Evolutionary conservation across 2,888 invertebrate species (phyloP).

Genomic region (Acholoe squamosa): DNA sequence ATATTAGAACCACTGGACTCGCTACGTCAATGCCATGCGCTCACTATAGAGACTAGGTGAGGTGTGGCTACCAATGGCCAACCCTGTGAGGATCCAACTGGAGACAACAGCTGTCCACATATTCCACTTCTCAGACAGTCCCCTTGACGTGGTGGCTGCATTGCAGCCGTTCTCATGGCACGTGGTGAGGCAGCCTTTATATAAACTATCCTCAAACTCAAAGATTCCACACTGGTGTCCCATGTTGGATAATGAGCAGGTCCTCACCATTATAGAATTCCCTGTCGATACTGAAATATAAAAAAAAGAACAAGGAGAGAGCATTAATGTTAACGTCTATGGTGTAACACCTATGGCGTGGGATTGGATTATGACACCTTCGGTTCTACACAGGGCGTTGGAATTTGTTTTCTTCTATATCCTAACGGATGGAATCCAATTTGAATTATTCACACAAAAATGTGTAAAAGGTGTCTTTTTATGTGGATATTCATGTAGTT

Average conservation of each 20-base stretch:
- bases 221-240: conserved; percentile 85
- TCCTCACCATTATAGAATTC: conserved; percentile 84
- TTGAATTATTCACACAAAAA: too few species aligned
- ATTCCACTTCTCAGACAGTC: background rate
- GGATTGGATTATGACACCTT: too few species aligned
- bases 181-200: conserved; percentile 85
- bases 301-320: conserved; percentile 4
- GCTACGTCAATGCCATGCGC: background rate
- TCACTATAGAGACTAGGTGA: background rate
- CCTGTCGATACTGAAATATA: conserved; percentile 79
- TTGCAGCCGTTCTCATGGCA: conserved; percentile 85
- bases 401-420: too few species aligned
- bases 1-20: background rate
- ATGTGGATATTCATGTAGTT: too few species aligned
- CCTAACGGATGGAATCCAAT: too few species aligned
- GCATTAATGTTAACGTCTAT: too few species aligned
- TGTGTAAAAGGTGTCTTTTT: too few species aligned
- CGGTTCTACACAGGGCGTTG: too few species aligned
- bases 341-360: too few species aligned
- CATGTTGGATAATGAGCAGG: conserved; percentile 84
- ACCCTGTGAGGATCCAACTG: background rate
- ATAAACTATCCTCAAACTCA: conserved; percentile 83
- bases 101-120: background rate
- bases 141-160: conserved; percentile 67
- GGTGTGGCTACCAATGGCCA: background rate